Conservation (phyloP, 2,113 vertebrate genomes). For the Triplophysa rosa region DNA sequence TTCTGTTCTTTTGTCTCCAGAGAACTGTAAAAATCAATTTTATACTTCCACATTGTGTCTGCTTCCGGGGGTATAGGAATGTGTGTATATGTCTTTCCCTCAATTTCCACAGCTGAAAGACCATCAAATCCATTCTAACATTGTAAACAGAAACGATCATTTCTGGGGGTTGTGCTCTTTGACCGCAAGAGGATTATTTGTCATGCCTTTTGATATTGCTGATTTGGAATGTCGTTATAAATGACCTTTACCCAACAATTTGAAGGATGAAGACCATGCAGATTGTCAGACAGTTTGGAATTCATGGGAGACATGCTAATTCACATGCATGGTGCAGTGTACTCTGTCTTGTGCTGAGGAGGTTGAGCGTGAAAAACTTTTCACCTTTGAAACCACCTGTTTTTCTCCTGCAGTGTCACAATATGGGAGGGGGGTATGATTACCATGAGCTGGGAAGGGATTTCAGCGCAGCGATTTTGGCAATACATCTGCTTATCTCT, state of each 20-base stretch:
- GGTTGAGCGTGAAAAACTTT: background rate
- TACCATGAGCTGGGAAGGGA: background rate
- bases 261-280: background rate
- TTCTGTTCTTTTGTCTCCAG: slow-evolving; percentile 39
- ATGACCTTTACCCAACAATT: background rate
- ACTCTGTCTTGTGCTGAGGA: background rate
- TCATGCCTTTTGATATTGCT: background rate
- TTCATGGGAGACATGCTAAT: background rate
- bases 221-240: background rate
- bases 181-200: background rate
- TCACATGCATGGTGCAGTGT: background rate
- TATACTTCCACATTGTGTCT: slow-evolving; percentile 1
- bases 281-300: background rate
- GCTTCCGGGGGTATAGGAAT: slow-evolving; percentile 6
- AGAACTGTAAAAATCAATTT: slow-evolving; percentile 24
- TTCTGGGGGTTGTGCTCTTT: background rate
- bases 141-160: slow-evolving; percentile 6
- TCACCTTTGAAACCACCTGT: background rate
- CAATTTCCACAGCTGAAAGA: slow-evolving; percentile 1
- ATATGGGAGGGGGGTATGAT: slow-evolving; percentile 8
- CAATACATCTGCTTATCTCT: background rate
- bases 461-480: background rate
- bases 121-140: background rate
- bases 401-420: slow-evolving; percentile 12
- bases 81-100: background rate